A percentile compares a stretch with the other conserved stretches of the same genome.
These are phyloP conservation scores for Microcebus jonahi DNA, from an alignment of 2,113 vertebrate genomes.

Conservation along the genomic window DNA sequence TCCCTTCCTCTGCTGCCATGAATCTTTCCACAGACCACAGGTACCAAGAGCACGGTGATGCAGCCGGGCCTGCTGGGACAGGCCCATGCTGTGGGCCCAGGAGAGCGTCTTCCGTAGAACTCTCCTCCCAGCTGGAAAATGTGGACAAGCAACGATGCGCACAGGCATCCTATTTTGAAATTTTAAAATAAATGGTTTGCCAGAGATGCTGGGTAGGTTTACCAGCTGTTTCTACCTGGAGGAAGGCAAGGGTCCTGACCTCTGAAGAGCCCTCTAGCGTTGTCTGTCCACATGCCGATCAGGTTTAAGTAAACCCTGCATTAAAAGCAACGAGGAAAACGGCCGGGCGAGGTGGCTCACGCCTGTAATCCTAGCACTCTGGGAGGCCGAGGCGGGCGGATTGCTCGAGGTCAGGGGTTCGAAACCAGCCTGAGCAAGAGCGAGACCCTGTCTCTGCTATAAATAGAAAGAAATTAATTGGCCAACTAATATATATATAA, in stretches of 20 bases:
- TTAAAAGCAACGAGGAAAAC: background rate
- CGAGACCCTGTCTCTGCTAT: too few relatives aligned
- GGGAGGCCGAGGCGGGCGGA: too few relatives aligned
- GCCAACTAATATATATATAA: too few relatives aligned
- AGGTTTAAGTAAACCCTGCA: background rate
- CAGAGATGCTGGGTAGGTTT: background rate
- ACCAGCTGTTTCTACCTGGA: background rate
- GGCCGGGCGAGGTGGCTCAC: too few relatives aligned
- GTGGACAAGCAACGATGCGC: background rate
- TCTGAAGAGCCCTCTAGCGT: background rate
- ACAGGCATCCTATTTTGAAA: background rate
- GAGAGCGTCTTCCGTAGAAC: background rate
- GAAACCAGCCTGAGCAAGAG: too few relatives aligned
- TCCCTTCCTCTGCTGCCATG: background rate
- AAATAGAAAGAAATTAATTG: too few relatives aligned
- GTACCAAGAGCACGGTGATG: background rate
- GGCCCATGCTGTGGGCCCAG: background rate
- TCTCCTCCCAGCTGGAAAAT: background rate
- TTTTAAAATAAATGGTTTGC: background rate
- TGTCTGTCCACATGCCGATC: background rate
- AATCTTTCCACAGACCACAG: background rate
- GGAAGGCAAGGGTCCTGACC: background rate
- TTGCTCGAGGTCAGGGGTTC: too few relatives aligned
- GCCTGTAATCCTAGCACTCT: too few relatives aligned
- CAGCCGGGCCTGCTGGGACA: background rate